Conservation (phyloP, 1,140 invertebrate genomes). For the Chlorops oryzae region DNA sequence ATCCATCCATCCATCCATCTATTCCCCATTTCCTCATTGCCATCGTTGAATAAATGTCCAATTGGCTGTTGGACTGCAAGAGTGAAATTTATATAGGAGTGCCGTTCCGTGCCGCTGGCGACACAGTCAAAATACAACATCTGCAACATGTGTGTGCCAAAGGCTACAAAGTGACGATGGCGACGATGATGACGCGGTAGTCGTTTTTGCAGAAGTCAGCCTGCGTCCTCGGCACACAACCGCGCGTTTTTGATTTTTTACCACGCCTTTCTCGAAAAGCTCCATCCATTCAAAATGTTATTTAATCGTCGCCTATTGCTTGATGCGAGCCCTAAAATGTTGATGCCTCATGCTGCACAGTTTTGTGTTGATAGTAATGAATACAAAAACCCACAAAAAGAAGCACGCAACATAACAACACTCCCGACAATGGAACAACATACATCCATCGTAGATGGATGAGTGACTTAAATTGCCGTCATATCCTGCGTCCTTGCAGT, state of each 20-base stretch:
- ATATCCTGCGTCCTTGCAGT: constrained; percentile 21
- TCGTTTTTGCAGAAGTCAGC: constrained; percentile 9
- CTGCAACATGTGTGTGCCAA: constrained; percentile 12
- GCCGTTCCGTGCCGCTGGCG: constrained; percentile 2
- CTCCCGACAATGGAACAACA: too few species aligned
- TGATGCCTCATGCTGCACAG: too few species aligned
- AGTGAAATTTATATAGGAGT: too few species aligned
- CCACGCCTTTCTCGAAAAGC: too few species aligned
- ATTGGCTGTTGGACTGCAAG: constrained; percentile 8
- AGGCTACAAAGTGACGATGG: neutral
- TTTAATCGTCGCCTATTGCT: too few species aligned
- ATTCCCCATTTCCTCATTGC: neutral
- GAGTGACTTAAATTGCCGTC: constrained; percentile 45
- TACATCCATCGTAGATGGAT: constrained; percentile 9
- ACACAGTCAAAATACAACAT: constrained; percentile 7
- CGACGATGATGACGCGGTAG: constrained; percentile 6
- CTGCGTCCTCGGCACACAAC: neutral
- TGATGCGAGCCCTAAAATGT: too few species aligned
- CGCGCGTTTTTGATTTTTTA: too few species aligned
- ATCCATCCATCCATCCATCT: neutral
- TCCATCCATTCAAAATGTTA: too few species aligned
- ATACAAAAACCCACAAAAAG: too few species aligned
- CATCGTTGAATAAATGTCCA: constrained; percentile 9
- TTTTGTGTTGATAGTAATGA: too few species aligned
- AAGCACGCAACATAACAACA: too few species aligned